These are phyloP conservation scores for Drosophila nebulosa DNA, from an alignment of 1,140 invertebrate genomes.

Conservation along the genomic window DNA sequence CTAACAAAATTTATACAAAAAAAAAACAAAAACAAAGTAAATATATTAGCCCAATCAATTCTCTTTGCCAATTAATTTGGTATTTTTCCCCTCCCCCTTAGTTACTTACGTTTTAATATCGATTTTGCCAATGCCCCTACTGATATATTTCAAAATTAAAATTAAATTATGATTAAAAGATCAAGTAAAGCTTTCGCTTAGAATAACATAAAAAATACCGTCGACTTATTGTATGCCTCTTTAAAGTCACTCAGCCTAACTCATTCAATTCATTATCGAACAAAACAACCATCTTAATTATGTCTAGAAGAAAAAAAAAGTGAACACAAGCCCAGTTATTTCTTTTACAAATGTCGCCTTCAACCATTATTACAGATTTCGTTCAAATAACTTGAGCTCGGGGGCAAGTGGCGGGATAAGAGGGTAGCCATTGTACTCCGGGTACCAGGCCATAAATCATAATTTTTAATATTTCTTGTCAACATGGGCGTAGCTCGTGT, in stretches of 20 bases:
- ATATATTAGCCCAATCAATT: no score
- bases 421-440: background rate
- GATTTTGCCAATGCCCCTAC: background rate
- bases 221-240: background rate
- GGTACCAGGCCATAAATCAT: slow-evolving; percentile 66
- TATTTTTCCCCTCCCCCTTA: no score
- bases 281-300: slow-evolving; percentile 58
- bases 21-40: no score
- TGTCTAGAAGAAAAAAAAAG: slow-evolving; percentile 5
- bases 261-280: background rate
- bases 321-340: slow-evolving; percentile 44
- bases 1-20: no score
- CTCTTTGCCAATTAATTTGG: no score
- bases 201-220: background rate
- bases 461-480: slow-evolving; percentile 80
- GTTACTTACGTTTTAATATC: no score
- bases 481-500: slow-evolving; percentile 75
- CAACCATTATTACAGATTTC: slow-evolving; percentile 62
- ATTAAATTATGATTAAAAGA: background rate
- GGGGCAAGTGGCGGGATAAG: background rate
- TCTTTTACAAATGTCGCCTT: slow-evolving; percentile 60
- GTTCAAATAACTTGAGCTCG: slow-evolving; percentile 16
- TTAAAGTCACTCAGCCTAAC: background rate
- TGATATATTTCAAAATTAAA: background rate
- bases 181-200: background rate